Evolutionary conservation across 2,888 invertebrate species (phyloP).

Genomic region (Ornithoptera priamus): DNA sequence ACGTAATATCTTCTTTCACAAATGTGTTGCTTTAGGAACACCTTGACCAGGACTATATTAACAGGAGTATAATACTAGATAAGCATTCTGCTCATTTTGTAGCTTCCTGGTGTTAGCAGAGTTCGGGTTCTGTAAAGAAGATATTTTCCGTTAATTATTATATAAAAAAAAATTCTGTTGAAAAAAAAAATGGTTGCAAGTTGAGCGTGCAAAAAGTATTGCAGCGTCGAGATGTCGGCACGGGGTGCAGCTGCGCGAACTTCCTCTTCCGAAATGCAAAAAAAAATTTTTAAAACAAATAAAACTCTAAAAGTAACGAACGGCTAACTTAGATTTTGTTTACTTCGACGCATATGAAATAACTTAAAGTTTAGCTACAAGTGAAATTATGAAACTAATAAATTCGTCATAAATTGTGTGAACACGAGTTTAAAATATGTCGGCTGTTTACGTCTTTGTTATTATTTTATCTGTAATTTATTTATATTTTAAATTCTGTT

Average conservation of each 20-base stretch:
- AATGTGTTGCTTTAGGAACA: too few species aligned
- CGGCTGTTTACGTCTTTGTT: too few species aligned
- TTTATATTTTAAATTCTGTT: too few species aligned
- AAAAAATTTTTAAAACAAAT: conserved; percentile 48
- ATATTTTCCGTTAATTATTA: conserved; percentile 42
- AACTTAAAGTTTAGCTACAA: not conserved
- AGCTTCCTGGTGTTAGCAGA: not conserved
- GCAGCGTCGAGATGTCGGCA: conserved; percentile 61
- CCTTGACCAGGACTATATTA: too few species aligned
- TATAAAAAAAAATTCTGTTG: conserved; percentile 28
- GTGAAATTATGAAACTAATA: not conserved
- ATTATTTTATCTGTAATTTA: too few species aligned
- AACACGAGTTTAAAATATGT: too few species aligned
- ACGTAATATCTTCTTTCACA: too few species aligned
- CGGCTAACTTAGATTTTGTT: conserved; percentile 59
- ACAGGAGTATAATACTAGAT: too few species aligned
- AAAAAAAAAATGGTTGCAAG: conserved; percentile 55
- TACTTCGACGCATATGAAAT: conserved; percentile 27
- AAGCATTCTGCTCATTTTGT: too few species aligned
- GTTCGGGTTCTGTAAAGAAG: not conserved
- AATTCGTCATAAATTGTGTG: not conserved
- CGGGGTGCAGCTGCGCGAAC: conserved; percentile 72
- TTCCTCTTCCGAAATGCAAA: conserved; percentile 70
- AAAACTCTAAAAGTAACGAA: conserved; percentile 55
- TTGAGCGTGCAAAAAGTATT: conserved; percentile 66